Percentiles rank a stretch among this genome's conserved stretches.
Evolutionary conservation across 1,140 invertebrate genomes (phyloP).

Genomic region (Bursaphelenchus mucronatus): DNA sequence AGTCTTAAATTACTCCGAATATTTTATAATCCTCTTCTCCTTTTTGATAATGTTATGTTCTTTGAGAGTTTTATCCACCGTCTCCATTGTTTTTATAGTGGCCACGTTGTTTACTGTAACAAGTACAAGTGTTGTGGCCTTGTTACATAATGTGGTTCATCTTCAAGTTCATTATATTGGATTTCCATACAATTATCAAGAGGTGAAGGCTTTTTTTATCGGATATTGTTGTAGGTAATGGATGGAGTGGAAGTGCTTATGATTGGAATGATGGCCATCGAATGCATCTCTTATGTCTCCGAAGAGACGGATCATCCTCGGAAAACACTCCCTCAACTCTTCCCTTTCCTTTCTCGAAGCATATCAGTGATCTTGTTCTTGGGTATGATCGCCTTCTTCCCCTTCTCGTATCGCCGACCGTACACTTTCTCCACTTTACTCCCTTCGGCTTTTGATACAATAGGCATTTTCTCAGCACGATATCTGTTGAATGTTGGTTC

Average conservation of each 20-base stretch:
- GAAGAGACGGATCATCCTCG: slow-evolving; percentile 32
- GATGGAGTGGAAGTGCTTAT: slow-evolving; percentile 18
- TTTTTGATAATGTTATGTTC: slow-evolving; percentile 19
- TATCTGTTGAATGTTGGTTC: slow-evolving; percentile 36
- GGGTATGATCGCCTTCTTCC: slow-evolving; percentile 31
- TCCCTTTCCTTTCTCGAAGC: neutral
- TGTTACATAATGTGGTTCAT: slow-evolving; percentile 33
- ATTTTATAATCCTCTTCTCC: slow-evolving; percentile 13
- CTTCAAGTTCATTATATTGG: slow-evolving; percentile 24
- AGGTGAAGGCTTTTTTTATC: slow-evolving; percentile 8
- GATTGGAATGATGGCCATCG: slow-evolving; percentile 25
- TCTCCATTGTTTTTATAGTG: slow-evolving; percentile 31
- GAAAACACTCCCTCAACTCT: slow-evolving; percentile 23
- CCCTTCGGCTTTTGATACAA: slow-evolving; percentile 32
- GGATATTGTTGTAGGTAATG: slow-evolving; percentile 9
- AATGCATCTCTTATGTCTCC: slow-evolving; percentile 28
- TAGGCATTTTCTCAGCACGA: slow-evolving; percentile 35
- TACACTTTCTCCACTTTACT: slow-evolving; percentile 21
- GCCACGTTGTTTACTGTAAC: slow-evolving; percentile 34
- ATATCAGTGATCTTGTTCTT: slow-evolving; percentile 21
- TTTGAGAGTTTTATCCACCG: slow-evolving; percentile 28
- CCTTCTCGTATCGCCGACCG: slow-evolving; percentile 15
- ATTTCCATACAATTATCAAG: slow-evolving; percentile 18
- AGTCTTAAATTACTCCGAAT: slow-evolving; percentile 5
- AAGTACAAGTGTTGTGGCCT: slow-evolving; percentile 37